Percentiles rank a stretch among this genome's conserved stretches.
Evolutionary conservation across 2,888 invertebrate species (phyloP).

Genomic region (Ischnura elegans): DNA sequence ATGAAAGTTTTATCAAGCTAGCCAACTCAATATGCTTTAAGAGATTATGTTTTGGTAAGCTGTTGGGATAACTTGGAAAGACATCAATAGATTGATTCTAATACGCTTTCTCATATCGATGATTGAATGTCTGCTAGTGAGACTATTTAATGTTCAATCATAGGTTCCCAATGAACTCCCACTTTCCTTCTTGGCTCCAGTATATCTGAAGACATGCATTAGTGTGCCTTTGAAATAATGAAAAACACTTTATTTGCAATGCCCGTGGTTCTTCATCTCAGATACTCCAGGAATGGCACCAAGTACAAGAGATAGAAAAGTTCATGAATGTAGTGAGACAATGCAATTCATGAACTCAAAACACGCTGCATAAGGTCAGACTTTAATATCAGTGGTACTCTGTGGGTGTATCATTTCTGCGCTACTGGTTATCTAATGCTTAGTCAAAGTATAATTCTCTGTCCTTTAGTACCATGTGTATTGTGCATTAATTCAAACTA

Average conservation of each 20-base stretch:
- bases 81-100: constrained; percentile 23
- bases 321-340: not conserved
- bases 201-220: constrained; percentile 35
- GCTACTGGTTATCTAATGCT: constrained; percentile 42
- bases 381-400: constrained; percentile 44
- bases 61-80: constrained; percentile 25
- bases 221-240: constrained; percentile 33
- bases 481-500: constrained; percentile 55
- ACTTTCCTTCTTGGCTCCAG: constrained; percentile 31
- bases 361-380: constrained; percentile 46
- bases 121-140: constrained; percentile 38
- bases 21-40: constrained; percentile 30
- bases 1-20: constrained; percentile 44
- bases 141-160: constrained; percentile 38
- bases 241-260: constrained; percentile 12
- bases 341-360: constrained; percentile 37
- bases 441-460: constrained; percentile 52
- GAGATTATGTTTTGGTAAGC: constrained; percentile 39
- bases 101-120: constrained; percentile 35
- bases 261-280: constrained; percentile 28
- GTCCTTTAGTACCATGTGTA: constrained; percentile 46
- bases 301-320: not conserved
- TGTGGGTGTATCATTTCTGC: constrained; percentile 47
- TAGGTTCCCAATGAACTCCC: constrained; percentile 37
- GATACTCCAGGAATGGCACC: constrained; percentile 35